A percentile compares a stretch with the other conserved stretches of the same genome.
Evolutionary conservation across 2,888 invertebrate species (phyloP).

Genomic region (Cataglyphis albicans): DNA sequence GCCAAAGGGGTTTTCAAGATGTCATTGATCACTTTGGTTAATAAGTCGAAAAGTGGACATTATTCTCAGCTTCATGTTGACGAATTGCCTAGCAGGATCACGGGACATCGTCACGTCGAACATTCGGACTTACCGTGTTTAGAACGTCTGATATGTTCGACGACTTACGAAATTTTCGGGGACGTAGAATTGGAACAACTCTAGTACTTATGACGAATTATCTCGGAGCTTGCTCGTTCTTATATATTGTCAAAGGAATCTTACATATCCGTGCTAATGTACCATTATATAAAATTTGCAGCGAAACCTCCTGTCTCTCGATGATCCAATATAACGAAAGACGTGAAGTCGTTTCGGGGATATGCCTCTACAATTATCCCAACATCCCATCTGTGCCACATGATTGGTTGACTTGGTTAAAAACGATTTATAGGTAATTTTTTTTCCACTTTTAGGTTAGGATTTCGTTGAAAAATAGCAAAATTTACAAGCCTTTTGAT

Average conservation of each 20-base stretch:
- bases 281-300: conserved; percentile 79
- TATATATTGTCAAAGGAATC: background rate
- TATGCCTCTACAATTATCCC: conserved; percentile 87
- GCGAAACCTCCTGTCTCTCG: conserved; percentile 87
- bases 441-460: background rate
- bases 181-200: conserved; percentile 76
- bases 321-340: conserved; percentile 85
- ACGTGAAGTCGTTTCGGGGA: conserved; percentile 79
- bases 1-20: background rate
- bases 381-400: conserved; percentile 87
- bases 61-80: background rate
- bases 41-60: conserved; percentile 11
- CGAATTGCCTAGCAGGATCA: conserved; percentile 1
- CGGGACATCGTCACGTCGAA: conserved; percentile 63
- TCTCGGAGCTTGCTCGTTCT: background rate
- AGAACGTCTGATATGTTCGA: conserved; percentile 71
- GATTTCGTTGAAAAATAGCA: background rate
- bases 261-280: background rate
- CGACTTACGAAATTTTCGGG: conserved; percentile 81
- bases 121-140: conserved; percentile 78
- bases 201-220: conserved; percentile 77
- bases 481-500: background rate
- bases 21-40: conserved; percentile 28
- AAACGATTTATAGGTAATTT: conserved; percentile 87
- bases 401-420: conserved; percentile 89